These are phyloP conservation scores for Bovichtus diacanthus DNA, from an alignment of 2,797 vertebrate species.

Conservation along the genomic window DNA sequence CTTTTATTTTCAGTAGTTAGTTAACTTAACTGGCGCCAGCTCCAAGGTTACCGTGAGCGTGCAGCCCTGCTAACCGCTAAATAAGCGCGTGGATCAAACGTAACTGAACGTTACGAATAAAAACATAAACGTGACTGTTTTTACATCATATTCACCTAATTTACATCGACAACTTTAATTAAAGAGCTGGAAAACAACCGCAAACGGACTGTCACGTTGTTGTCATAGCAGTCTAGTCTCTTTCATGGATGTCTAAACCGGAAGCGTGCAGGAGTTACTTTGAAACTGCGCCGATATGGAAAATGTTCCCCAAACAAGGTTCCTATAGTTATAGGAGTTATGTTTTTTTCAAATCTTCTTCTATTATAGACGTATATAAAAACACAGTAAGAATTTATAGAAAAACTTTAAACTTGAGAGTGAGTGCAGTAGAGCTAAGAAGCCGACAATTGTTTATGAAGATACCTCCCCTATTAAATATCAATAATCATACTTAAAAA, in stretches of 20 bases:
- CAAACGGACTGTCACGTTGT: background rate
- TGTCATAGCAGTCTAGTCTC: rapidly evolving
- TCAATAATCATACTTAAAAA: no score
- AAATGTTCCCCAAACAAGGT: background rate
- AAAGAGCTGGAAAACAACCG: rapidly evolving
- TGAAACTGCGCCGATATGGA: constrained; percentile 35
- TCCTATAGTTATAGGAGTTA: constrained; percentile 23
- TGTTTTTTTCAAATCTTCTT: no score
- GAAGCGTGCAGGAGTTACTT: constrained; percentile 39
- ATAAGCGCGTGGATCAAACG: background rate
- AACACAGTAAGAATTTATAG: no score
- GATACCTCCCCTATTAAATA: no score
- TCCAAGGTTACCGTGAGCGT: constrained; percentile 71
- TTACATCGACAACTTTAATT: rapidly evolving
- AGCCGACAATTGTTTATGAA: no score
- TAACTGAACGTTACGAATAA: background rate
- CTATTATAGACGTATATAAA: no score
- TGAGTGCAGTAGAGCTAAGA: no score
- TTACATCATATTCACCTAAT: background rate
- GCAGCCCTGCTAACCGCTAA: background rate
- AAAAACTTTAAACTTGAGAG: no score
- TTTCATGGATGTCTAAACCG: constrained; percentile 10
- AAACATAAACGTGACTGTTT: background rate
- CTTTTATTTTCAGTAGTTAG: background rate
- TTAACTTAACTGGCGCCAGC: background rate